phyloP scores from a whole-genome alignment of 1,140 invertebrate genomes.

The Goniozus legneri region DNA sequence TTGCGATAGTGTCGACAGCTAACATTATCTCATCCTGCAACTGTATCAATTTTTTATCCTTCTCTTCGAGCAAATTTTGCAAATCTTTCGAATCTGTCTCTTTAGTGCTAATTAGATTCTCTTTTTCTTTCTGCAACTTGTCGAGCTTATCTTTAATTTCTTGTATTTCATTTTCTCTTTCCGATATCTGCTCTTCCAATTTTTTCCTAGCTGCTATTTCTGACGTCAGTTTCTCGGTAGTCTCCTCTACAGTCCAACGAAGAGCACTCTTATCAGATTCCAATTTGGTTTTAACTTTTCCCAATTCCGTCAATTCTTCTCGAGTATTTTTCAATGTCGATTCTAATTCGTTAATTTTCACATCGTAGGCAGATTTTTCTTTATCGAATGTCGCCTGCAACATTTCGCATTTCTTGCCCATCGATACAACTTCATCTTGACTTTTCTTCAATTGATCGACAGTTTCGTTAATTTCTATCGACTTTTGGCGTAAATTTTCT shows the following conservation, averaged over 20 bases:
- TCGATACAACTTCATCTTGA: conserved; percentile 49
- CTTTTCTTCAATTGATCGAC: conserved; percentile 30
- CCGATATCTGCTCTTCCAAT: conserved; percentile 23
- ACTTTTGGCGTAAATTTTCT: conserved; percentile 20
- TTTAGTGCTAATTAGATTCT: conserved; percentile 15
- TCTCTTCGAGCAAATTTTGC: conserved; percentile 13
- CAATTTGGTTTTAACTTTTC: conserved; percentile 53
- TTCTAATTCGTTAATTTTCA: conserved; percentile 46
- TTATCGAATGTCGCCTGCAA: conserved; percentile 39
- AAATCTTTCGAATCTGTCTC: conserved; percentile 24
- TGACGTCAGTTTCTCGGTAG: conserved; percentile 24
- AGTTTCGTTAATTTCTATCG: conserved; percentile 21
- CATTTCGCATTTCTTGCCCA: conserved; percentile 26
- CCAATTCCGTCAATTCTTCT: conserved; percentile 49
- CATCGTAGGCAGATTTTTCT: conserved; percentile 51
- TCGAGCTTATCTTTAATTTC: conserved; percentile 25
- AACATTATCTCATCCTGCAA: conserved; percentile 23
- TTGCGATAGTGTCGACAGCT: conserved; percentile 9
- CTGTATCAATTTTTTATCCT: conserved; percentile 19
- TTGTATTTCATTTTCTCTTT: conserved; percentile 24
- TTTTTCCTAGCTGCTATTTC: conserved; percentile 17
- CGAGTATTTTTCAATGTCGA: conserved; percentile 47
- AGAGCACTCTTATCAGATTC: conserved; percentile 39
- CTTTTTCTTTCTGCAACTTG: conserved; percentile 35
- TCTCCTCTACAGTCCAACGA: conserved; percentile 28